Base-by-base conservation (phyloP, 2,113 vertebrate genomes). In the Scalopus aquaticus region DNA sequence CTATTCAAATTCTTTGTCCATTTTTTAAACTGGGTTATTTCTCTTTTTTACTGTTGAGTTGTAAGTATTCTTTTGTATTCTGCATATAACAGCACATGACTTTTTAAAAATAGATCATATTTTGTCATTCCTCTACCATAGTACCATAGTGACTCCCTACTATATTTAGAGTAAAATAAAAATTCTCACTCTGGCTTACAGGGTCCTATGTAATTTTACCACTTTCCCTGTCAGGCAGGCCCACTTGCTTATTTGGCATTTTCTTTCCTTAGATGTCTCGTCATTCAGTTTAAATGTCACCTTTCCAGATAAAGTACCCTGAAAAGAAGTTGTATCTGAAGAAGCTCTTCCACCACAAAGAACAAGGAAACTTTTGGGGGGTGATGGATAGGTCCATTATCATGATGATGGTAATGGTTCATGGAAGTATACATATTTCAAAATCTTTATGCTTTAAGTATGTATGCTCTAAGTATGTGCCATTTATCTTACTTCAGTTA, bases 381-480 rank as follows among this genome's bases (percentile, higher is more conserved):
- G 58, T 96, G 12, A 64, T 37, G 58, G 80, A 60, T 39, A 77
- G 22, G n/a, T 12, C 94, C 46, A 90, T 84, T 77, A 73, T 73
- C 77, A 94, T 56, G 26, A 95, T 17, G 81, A 54, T 26, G 44
- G 49, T 54, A 93, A 93, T 10, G n/a, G 16, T 58, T 96, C 11
- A 62, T 35, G 58, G 30, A 70, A 51, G 9, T 4, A 73, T 44
- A 73, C n/a, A 65, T 77, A 49, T 32, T 20, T 69, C 37, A 78
- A 85, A 88, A 84, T n/a, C n/a, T n/a, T n/a, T n/a, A n/a, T n/a
- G n/a, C 60, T 89, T 90, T 73, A 76, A 90, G 90, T 79, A 12
- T 83, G 22, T 49, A 60, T 30, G 44, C 58, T 95, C 92, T 86
- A 93, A 85, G 82, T 60, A 80, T 12, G 46, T 87, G 37, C 58